A percentile compares a stretch with the other conserved stretches of the same genome.
These are phyloP conservation scores for Machimus rusticus DNA, from an alignment of 2,888 invertebrate genomes.

Conservation along the genomic window DNA sequence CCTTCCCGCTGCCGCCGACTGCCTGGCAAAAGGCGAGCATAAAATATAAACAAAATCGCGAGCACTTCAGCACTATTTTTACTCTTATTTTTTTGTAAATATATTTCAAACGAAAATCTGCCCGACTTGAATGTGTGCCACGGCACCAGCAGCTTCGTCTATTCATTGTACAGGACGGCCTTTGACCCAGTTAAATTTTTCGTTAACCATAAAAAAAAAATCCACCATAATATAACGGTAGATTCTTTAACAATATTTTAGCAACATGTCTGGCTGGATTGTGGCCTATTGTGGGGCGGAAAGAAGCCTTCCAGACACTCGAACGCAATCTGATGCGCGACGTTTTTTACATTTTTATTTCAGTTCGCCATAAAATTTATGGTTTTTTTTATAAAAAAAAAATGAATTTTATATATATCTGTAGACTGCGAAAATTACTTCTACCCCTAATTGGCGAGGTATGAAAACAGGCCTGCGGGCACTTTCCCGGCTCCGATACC, in stretches of 20 bases:
- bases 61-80: neutral
- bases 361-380: conserved; percentile 20
- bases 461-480: conserved; percentile 25
- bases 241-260: neutral
- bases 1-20: neutral
- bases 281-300: neutral
- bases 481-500: conserved; percentile 37
- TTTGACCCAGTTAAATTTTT: conserved; percentile 27
- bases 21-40: neutral
- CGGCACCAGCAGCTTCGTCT: neutral
- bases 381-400: conserved; percentile 5
- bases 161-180: neutral
- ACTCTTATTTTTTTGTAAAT: neutral
- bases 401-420: neutral
- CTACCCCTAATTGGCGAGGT: conserved; percentile 35
- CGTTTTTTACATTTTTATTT: neutral
- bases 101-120: neutral
- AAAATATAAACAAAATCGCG: neutral
- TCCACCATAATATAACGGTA: neutral
- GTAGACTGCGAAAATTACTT: conserved; percentile 6
- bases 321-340: conserved; percentile 4
- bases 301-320: neutral
- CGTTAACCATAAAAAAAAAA: conserved; percentile 30
- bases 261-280: neutral
- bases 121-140: neutral